Evolutionary conservation across 2,888 invertebrate genomes (phyloP), one percentile per base, ranked within the genome.

Genomic region (Aspidiotus rigidus): DNA sequence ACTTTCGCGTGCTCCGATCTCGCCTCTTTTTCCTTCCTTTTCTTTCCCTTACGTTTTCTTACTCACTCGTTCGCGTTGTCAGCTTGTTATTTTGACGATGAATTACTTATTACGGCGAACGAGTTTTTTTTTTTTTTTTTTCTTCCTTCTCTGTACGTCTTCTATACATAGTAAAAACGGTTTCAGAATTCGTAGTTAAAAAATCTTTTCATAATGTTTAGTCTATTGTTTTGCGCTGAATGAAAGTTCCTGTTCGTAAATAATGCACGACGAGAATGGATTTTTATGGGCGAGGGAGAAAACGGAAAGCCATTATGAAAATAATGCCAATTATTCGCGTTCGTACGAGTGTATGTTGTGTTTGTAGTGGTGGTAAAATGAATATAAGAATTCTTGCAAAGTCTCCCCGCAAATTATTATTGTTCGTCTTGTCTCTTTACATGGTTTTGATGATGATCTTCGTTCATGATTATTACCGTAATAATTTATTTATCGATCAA

Each of bases 31-130:
- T 28, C 28, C 28, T 28, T 28, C 28, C 28, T 28, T 28, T 28
- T 28, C 28, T 28, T 28, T 28, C 28, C 28, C 28, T 28, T 28
- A 5, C 28, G 28, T 28, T 28, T 28, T 28, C 28, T 28, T 28
- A 28, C 28, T 28, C 28, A 3, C 28, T 28, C 49, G 49, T n/a
- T 49, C 49, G n/a, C 49, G n/a, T 49, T 49, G 13, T 39, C 10
- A 39, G 59, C 59, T 59, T 39, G 39, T 59, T 59, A 59, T 59
- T 59, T 59, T 39, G 59, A 59, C 59, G 59, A 59, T 59, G 59
- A 59, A 59, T 59, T 28, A 59, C 59, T 59, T 59, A 56, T 56
- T 56, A 59, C 39, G 13, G 59, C 39, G 59, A 59, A 59, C 59
- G 59, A 59, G 59, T 59, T 59, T 59, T 16, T 59, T 39, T 59